Percentiles rank a stretch among this genome's conserved stretches.
Conservation (phyloP, 2,113 vertebrate genomes). For the Heterotis niloticus region DNA sequence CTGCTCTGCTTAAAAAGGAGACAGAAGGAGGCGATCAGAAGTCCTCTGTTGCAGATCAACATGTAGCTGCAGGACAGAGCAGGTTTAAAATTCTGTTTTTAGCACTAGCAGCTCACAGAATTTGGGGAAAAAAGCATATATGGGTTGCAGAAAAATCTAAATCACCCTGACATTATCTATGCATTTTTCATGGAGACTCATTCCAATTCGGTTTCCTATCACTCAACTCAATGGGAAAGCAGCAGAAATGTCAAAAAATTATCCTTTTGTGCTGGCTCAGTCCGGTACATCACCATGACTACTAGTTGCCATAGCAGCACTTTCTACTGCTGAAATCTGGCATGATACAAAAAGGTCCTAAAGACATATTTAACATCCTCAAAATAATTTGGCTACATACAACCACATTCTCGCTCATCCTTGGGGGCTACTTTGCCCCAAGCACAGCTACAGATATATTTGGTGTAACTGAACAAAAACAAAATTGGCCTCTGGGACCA, state of each 20-base stretch:
- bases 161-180: too few relatives aligned
- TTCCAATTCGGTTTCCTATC: neutral
- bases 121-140: neutral
- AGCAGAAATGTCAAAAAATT: neutral
- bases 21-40: slow-evolving; percentile 12
- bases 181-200: neutral
- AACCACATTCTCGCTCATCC: too few relatives aligned
- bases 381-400: too few relatives aligned
- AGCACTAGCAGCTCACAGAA: neutral
- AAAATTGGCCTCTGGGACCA: too few relatives aligned
- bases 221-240: neutral
- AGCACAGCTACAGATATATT: too few relatives aligned
- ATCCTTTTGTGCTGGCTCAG: neutral
- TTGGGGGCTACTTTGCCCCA: too few relatives aligned
- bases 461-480: too few relatives aligned
- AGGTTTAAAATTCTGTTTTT: neutral
- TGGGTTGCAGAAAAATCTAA: too few relatives aligned
- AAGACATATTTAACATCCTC: neutral
- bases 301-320: slow-evolving; percentile 56
- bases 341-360: slow-evolving; percentile 23
- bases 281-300: slow-evolving; percentile 9
- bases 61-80: neutral
- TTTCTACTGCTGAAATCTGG: slow-evolving; percentile 35
- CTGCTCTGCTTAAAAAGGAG: neutral
- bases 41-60: neutral